phyloP scores from a whole-genome alignment of 2,797 vertebrate species.

The Mareca strepera region DNA sequence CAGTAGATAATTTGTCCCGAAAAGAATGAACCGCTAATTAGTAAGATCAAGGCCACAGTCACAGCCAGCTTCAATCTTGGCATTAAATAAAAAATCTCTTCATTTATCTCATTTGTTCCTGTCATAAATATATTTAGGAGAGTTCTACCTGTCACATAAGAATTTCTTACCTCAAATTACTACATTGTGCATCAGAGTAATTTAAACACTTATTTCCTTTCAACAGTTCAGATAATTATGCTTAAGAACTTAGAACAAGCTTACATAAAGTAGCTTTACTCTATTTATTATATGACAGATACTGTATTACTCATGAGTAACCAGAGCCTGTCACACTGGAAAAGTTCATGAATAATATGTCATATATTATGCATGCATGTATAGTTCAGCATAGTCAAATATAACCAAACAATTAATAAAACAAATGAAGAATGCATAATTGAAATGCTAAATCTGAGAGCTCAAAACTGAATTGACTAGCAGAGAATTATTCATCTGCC shows the following conservation, averaged over 20 bases:
- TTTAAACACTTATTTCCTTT: conserved; percentile 58
- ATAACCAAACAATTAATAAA: conserved; percentile 68
- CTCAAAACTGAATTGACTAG: conserved; percentile 34
- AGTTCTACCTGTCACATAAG: conserved; percentile 7
- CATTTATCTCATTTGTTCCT: conserved; percentile 32
- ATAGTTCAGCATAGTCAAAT: conserved; percentile 54
- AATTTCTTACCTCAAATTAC: conserved; percentile 16
- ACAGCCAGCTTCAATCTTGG: background rate
- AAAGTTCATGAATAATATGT: conserved; percentile 58
- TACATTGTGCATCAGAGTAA: background rate
- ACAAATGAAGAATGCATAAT: conserved; percentile 58
- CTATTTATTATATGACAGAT: conserved; percentile 41
- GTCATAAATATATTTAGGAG: background rate
- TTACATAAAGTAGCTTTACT: conserved; percentile 31
- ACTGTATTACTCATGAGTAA: conserved; percentile 55
- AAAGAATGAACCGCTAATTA: background rate
- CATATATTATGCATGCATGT: conserved; percentile 62
- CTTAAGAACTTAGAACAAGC: conserved; percentile 57
- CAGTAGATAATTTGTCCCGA: background rate
- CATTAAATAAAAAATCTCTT: conserved; percentile 28
- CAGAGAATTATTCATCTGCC: conserved; percentile 41
- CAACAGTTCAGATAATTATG: conserved; percentile 58
- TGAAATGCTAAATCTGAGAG: conserved; percentile 33
- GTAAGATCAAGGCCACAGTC: background rate
- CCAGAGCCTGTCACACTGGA: conserved; percentile 35